phyloP scores from a whole-genome alignment of 2,797 vertebrate genomes.

The Spinus olivaceus region DNA sequence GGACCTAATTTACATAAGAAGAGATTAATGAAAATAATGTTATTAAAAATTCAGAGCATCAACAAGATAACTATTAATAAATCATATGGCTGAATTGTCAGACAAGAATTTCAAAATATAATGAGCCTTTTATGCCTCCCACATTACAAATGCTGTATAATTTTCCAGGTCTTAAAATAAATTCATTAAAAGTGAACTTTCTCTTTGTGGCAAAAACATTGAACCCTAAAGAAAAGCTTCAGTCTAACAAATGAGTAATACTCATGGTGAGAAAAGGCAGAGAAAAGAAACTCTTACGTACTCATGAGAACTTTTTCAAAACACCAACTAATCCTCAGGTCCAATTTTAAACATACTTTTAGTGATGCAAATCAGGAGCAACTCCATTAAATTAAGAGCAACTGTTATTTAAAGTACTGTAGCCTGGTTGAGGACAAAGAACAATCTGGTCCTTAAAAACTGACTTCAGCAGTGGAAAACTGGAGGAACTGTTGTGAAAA shows the following conservation, averaged over 20 bases:
- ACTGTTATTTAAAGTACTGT: slow-evolving; percentile 38
- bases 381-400: slow-evolving; percentile 1
- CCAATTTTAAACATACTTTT: slow-evolving; percentile 37
- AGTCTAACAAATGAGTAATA: slow-evolving; percentile 28
- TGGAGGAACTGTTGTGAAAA: neutral
- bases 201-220: slow-evolving; percentile 47
- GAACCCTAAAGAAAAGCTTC: slow-evolving; percentile 46
- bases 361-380: slow-evolving; percentile 45
- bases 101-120: slow-evolving; percentile 72
- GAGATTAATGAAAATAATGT: slow-evolving; percentile 72
- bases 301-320: slow-evolving; percentile 25
- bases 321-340: slow-evolving; percentile 19
- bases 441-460: neutral
- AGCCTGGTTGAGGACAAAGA: neutral
- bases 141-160: slow-evolving; percentile 64
- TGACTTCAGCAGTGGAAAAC: neutral
- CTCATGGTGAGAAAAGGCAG: neutral
- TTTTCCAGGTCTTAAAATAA: slow-evolving; percentile 61
- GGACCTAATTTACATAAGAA: slow-evolving; percentile 69
- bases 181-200: slow-evolving; percentile 61
- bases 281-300: slow-evolving; percentile 7
- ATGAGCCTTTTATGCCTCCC: slow-evolving; percentile 69
- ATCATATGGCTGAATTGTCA: slow-evolving; percentile 73
- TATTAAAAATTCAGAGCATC: slow-evolving; percentile 74
- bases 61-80: slow-evolving; percentile 75